phyloP scores from a whole-genome alignment of 1,140 invertebrate genomes.

The Aphaenogaster rudis region DNA sequence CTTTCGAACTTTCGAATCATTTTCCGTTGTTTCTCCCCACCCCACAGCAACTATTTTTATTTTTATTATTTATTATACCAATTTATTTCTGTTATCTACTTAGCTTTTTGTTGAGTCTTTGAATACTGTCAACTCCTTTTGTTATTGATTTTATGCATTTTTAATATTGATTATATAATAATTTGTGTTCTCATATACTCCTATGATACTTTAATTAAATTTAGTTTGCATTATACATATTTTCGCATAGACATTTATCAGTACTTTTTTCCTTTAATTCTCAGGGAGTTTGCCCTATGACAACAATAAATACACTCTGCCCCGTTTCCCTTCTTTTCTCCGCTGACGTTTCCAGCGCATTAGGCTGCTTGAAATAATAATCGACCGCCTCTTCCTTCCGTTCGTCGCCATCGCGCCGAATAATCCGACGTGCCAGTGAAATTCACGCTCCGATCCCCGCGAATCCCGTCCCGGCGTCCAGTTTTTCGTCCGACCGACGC shows the following conservation, averaged over 20 bases:
- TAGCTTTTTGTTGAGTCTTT: neutral
- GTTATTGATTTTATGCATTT: neutral
- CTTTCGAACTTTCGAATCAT: slow-evolving; percentile 62
- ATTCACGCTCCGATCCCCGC: slow-evolving; percentile 68
- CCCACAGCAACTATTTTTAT: neutral
- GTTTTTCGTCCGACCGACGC: slow-evolving; percentile 71
- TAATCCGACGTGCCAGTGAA: slow-evolving; percentile 56
- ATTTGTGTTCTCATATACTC: neutral
- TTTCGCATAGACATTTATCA: neutral
- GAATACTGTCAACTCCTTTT: neutral
- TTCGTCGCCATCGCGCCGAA: slow-evolving; percentile 61
- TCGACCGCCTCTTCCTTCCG: slow-evolving; percentile 52
- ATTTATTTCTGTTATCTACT: neutral
- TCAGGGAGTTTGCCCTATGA: slow-evolving; percentile 2
- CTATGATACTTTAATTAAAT: neutral
- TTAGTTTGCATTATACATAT: neutral
- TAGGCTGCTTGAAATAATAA: slow-evolving; percentile 69
- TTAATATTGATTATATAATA: neutral
- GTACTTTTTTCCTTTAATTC: neutral
- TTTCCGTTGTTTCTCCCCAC: slow-evolving; percentile 10
- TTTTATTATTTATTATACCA: neutral
- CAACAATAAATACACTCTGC: slow-evolving; percentile 35
- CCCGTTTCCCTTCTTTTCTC: neutral
- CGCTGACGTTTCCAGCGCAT: slow-evolving; percentile 49
- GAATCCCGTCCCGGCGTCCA: slow-evolving; percentile 62